Evolutionary conservation across 2,888 invertebrate species (phyloP).

Genomic region (Acleris sparsana): DNA sequence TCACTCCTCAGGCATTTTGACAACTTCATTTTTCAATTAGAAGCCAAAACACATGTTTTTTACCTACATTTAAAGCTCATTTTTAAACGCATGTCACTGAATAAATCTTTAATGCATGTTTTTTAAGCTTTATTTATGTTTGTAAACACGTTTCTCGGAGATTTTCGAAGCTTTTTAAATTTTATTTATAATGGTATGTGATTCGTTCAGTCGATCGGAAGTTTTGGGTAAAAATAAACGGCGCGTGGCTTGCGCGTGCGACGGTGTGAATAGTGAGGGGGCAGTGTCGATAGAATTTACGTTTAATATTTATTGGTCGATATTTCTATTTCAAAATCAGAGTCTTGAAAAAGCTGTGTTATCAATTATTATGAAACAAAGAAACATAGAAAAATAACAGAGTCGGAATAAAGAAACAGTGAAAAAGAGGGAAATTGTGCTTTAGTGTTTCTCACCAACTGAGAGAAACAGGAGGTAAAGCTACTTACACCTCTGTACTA

Average conservation of each 20-base stretch:
- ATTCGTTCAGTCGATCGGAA: slow-evolving; percentile 37
- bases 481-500: too few relatives aligned
- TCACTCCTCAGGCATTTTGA: slow-evolving; percentile 25
- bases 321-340: too few relatives aligned
- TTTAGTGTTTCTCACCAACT: too few relatives aligned
- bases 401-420: too few relatives aligned
- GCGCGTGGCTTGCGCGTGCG: slow-evolving; percentile 40
- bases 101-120: not conserved
- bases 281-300: slow-evolving; percentile 13
- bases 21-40: not conserved
- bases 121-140: slow-evolving; percentile 19
- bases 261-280: slow-evolving; percentile 13
- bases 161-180: slow-evolving; percentile 20
- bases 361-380: too few relatives aligned
- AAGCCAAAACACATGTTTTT: too few relatives aligned
- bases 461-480: too few relatives aligned
- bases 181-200: slow-evolving; percentile 36
- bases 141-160: slow-evolving; percentile 17
- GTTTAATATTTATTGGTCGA: not conserved
- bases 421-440: too few relatives aligned
- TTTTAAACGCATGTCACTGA: too few relatives aligned
- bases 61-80: too few relatives aligned
- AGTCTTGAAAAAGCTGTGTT: too few relatives aligned
- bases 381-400: too few relatives aligned
- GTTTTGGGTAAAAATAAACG: slow-evolving; percentile 40